Conservation (phyloP, 2,113 vertebrate species). For the Gavialis gangeticus region DNA sequence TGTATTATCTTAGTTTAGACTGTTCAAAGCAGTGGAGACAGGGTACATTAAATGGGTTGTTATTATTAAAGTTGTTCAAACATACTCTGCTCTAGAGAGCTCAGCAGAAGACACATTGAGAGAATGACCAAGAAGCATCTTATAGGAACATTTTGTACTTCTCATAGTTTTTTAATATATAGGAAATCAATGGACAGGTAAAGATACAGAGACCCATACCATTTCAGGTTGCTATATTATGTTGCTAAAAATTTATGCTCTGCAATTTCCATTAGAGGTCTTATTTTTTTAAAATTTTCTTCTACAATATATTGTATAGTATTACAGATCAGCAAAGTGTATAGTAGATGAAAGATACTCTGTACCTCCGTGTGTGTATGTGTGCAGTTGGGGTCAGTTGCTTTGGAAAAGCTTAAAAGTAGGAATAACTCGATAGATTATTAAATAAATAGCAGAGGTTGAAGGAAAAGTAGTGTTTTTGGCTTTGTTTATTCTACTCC, state of each 20-base stretch:
- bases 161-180: too few relatives aligned
- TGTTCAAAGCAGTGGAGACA: too few relatives aligned
- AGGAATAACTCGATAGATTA: background rate
- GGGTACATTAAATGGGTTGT: too few relatives aligned
- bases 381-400: background rate
- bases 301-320: background rate
- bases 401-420: background rate
- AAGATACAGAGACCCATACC: background rate
- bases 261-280: background rate
- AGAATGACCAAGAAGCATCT: too few relatives aligned
- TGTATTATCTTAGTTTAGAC: background rate
- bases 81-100: too few relatives aligned
- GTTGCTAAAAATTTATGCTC: background rate
- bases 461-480: background rate
- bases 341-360: background rate
- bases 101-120: too few relatives aligned
- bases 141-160: too few relatives aligned
- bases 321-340: background rate
- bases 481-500: background rate
- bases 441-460: background rate
- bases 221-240: background rate
- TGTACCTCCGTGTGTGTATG: background rate
- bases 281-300: background rate
- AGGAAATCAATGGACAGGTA: too few relatives aligned
- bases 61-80: too few relatives aligned